phyloP scores from a whole-genome alignment of 2,113 vertebrate genomes.

The Stegastes partitus region DNA sequence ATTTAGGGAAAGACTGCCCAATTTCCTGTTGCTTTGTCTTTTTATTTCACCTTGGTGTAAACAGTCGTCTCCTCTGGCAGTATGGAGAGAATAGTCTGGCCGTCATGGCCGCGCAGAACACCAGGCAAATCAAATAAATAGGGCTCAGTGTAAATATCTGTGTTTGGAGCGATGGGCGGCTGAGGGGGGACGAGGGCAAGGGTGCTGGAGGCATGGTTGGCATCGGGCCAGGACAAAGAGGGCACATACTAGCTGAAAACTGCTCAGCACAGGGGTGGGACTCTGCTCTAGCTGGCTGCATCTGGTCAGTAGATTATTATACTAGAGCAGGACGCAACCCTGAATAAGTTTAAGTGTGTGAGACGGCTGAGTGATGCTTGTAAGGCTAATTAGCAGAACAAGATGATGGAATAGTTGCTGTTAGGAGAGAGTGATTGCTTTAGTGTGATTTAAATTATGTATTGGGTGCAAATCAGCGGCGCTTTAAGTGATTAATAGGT shows the following conservation, averaged over 20 bases:
- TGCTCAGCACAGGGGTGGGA: not conserved
- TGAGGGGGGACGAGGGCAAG: constrained; percentile 1
- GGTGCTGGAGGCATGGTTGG: constrained; percentile 26
- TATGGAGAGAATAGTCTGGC: constrained; percentile 60
- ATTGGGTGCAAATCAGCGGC: too few species aligned
- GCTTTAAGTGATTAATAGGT: too few species aligned
- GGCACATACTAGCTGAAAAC: not conserved
- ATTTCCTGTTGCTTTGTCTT: constrained; percentile 70
- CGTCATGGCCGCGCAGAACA: constrained; percentile 13
- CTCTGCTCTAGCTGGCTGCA: not conserved
- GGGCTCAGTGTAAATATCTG: constrained; percentile 59
- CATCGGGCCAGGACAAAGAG: not conserved
- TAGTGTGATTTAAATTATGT: too few species aligned
- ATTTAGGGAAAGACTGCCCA: constrained; percentile 63
- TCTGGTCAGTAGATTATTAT: not conserved
- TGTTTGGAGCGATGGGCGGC: constrained; percentile 49
- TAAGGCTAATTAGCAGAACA: too few species aligned
- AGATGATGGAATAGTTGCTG: too few species aligned
- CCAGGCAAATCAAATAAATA: constrained; percentile 68
- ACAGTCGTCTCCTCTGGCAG: constrained; percentile 50
- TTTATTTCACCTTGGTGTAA: constrained; percentile 69
- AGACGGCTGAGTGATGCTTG: too few species aligned
- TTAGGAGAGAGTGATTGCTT: too few species aligned
- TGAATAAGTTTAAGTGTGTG: not conserved
- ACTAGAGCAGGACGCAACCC: not conserved